phyloP scores from a whole-genome alignment of 92 coral and sea anemone species.

The Isaurus tuberculatus region DNA sequence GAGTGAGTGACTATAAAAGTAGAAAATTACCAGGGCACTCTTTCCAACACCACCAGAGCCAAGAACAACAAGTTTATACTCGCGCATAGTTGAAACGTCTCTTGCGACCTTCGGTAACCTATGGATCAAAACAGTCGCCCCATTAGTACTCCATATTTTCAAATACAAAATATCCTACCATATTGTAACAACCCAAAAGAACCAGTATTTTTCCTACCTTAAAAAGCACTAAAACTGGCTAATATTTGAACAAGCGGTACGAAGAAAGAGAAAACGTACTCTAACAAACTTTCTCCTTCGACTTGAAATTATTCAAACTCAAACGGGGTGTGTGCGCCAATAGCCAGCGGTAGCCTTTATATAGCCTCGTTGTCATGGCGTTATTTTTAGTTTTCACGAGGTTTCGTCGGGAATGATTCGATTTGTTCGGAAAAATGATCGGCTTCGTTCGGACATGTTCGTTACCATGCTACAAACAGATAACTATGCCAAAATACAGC shows the following conservation, averaged over 20 bases:
- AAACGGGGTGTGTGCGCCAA: constrained; percentile 94
- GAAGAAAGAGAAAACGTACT: constrained; percentile 65
- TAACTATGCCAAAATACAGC: too few relatives aligned
- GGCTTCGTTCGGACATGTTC: constrained; percentile 5
- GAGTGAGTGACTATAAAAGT: neutral
- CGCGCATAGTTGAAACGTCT: constrained; percentile 77
- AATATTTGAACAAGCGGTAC: constrained; percentile 52
- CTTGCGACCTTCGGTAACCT: constrained; percentile 37
- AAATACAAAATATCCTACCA: neutral
- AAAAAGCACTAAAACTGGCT: constrained; percentile 1
- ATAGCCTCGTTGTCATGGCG: constrained; percentile 81
- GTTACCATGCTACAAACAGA: neutral
- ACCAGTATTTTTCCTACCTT: constrained; percentile 11
- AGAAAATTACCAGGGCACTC: constrained; percentile 91
- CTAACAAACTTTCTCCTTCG: constrained; percentile 61
- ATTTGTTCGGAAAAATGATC: neutral
- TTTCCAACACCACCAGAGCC: constrained; percentile 99
- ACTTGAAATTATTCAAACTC: constrained; percentile 48
- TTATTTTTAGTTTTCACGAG: constrained; percentile 83
- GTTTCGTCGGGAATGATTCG: constrained; percentile 36
- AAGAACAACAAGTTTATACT: constrained; percentile 97
- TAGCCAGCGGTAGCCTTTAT: constrained; percentile 75
- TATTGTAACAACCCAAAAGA: neutral
- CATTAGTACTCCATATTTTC: neutral
- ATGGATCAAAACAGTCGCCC: constrained; percentile 26